Percentiles rank a stretch among this genome's conserved stretches.
phyloP scores from a whole-genome alignment of 2,113 vertebrate genomes.

The Varanus salvator region DNA sequence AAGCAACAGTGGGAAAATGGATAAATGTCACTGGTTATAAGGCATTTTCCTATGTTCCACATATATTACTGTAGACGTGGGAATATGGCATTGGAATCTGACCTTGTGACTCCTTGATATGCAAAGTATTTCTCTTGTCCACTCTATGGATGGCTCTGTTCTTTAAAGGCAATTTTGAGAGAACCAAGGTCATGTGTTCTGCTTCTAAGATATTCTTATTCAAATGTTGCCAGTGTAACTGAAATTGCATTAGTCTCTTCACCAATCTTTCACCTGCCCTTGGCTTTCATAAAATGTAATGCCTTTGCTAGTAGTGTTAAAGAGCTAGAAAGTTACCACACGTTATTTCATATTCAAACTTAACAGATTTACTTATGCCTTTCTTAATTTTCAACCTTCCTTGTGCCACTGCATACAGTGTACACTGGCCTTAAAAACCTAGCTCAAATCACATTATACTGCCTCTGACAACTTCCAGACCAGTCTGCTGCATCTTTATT shows the following conservation, averaged over 20 bases:
- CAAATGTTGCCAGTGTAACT: background rate
- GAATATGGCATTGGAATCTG: background rate
- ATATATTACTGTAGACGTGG: background rate
- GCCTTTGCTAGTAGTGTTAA: background rate
- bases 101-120: background rate
- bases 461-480: background rate
- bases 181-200: background rate
- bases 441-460: background rate
- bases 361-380: background rate
- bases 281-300: background rate
- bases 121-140: background rate
- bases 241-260: background rate
- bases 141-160: background rate
- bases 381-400: background rate
- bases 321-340: background rate
- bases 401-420: background rate
- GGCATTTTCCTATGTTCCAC: background rate
- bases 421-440: background rate
- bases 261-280: background rate
- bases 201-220: background rate
- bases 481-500: background rate
- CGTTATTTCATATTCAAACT: background rate
- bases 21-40: background rate
- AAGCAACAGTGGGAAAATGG: background rate
- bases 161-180: background rate